Evolutionary conservation across 2,888 invertebrate species (phyloP), one percentile per base, ranked within the genome.

Genomic region (Operophtera brumata): DNA sequence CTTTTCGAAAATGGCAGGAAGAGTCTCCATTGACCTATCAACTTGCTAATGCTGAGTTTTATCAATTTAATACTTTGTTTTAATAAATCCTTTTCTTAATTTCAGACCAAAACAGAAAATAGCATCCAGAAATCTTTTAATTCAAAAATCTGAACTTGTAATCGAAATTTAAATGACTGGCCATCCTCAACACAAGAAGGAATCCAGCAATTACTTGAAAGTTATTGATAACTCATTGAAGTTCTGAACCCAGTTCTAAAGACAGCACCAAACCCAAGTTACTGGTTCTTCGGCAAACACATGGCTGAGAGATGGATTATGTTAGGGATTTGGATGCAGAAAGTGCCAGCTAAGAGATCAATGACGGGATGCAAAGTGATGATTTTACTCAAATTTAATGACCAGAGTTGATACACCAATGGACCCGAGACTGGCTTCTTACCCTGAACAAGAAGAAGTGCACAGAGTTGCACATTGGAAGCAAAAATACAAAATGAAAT

Each of bases 221-320:
- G 69, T 88, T 2, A 56, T 90, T 1, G 78, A 86, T 55, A 78
- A 86, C 70, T 90, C 6, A 48, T 86, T 1, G 57, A 65, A 56
- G 76, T 86, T 0, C 80, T 88, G 79, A 76, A 75, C 35, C 89
- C 89, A 0, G 48, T 84, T n/a, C 59, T 71, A 3, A 26, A 58
- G 1, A 61, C 67, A 10, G 44, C 53, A 6, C 44, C 60, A 1
- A 61, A 69, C 4, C 57, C 52, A 25, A 70, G 59, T 9, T 86
- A 81, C 54, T 84, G 84, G 82, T 86, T 81, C 45, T 86, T 89
- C 25, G 84, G 88, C 0, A 80, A 77, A 58, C 86, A 89, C 71
- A 80, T 90, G 0, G 75, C 79, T 0, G 86, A 85, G 54, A 67
- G 78, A 47, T 90, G 2, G 83, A 82, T 50, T 59, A 68, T 34